Evolutionary conservation across 2,113 vertebrate genomes (phyloP), one percentile per base, ranked within the genome.

Genomic region (Azemiops feae): DNA sequence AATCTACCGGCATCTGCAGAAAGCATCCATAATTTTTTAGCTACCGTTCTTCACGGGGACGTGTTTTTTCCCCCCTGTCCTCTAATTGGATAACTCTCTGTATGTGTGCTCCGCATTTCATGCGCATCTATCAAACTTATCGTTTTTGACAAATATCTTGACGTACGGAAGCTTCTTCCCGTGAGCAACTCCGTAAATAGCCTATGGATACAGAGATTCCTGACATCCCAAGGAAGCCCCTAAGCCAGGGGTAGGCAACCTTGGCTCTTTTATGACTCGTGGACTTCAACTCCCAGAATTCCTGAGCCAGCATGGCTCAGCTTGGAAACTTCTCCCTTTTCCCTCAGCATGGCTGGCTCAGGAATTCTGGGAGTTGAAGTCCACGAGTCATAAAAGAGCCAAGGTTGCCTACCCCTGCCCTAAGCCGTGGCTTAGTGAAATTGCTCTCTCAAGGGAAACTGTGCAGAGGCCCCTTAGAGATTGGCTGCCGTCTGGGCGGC

Each of bases 1-100:
- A 64, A 74, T 74, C 69, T 74, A 74, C 11, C 5, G 2, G 39
- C n/a, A 47, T 54, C 39, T 58, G 16, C 16, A 85, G 34, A 10
- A 85, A 25, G 12, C 64, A 58, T 43, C 25, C 8, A 86, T 43
- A n/a, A 74, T 92, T 93, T 93, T 90, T 39, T 64, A 93, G 87
- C 74, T 88, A 52, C 58, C 9, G 25, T 91, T 95, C 85, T 30
- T 16, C 30, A 43, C 16, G 16, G 58, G 60, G 3, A 89, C 90
- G 54, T 3, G 5, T 5, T 2, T 92, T 1, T 93, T 91, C 6
- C 6, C 1, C 43, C 1, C 91, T 53, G 90, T 92, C 88, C 47
- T 47, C 91, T 30, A 69, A 2, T 91, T 96, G 95, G 96, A 94
- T 91, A 95, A 39, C 9, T 16, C 93, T 95, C 18, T 12, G n/a